A percentile compares a stretch with the other conserved stretches of the same genome.
Evolutionary conservation across 1,140 invertebrate genomes (phyloP).

Genomic region (Pomacea maculata): DNA sequence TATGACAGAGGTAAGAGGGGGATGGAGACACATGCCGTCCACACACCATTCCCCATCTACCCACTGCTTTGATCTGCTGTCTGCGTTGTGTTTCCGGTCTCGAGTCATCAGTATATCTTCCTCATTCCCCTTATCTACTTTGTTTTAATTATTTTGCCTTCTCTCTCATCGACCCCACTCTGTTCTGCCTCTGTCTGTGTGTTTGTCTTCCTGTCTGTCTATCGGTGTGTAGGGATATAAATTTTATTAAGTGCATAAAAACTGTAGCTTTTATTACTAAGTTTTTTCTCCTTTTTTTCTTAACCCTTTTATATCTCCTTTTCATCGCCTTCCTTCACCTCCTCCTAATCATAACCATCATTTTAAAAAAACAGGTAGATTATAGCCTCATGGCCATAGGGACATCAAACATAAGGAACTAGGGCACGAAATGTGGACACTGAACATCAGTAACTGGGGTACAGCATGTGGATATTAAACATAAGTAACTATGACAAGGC

Average conservation of each 20-base stretch:
- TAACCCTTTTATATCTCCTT: too few relatives aligned
- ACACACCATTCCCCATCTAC: not conserved
- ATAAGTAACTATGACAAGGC: too few relatives aligned
- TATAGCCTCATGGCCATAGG: too few relatives aligned
- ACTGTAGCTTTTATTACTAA: not conserved
- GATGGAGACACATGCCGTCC: not conserved
- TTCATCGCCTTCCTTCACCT: too few relatives aligned
- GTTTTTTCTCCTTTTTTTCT: not conserved
- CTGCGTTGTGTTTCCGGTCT: not conserved
- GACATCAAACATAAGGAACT: too few relatives aligned
- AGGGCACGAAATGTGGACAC: too few relatives aligned
- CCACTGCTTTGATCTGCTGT: not conserved
- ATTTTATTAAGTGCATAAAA: not conserved
- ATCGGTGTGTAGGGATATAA: not conserved
- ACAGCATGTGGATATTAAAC: too few relatives aligned
- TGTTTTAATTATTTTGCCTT: too few relatives aligned
- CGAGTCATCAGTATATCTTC: not conserved
- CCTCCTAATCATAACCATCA: too few relatives aligned
- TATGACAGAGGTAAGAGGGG: not conserved
- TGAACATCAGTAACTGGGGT: too few relatives aligned
- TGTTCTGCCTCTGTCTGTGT: not conserved
- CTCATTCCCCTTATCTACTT: not conserved
- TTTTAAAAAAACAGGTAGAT: too few relatives aligned
- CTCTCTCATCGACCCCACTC: not conserved
- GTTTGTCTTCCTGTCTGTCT: not conserved